These are phyloP conservation scores for Syrrhaptes paradoxus DNA, from an alignment of 2,113 vertebrate species.

Conservation along the genomic window DNA sequence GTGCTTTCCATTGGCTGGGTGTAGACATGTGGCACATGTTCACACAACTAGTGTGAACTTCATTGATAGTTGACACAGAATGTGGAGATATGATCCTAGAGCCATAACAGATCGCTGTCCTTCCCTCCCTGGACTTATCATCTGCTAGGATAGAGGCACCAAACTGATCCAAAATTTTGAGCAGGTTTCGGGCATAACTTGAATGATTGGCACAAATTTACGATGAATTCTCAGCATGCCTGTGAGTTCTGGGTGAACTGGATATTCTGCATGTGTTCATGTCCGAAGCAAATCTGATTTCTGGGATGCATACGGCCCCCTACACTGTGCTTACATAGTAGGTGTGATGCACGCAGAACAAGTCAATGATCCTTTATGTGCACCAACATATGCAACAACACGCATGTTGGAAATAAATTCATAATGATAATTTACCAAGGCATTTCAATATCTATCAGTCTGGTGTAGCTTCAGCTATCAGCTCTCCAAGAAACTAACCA, in stretches of 20 bases:
- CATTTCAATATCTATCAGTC: neutral
- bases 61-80: accelerated
- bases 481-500: neutral
- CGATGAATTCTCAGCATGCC: neutral
- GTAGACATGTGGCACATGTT: neutral
- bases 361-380: neutral
- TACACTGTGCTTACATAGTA: neutral
- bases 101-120: neutral
- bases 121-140: neutral
- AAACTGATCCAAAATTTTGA: neutral
- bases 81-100: neutral
- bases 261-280: neutral
- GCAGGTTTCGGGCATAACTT: neutral
- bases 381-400: neutral
- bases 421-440: neutral
- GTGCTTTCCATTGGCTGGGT: neutral
- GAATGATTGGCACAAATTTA: neutral
- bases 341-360: neutral
- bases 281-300: neutral
- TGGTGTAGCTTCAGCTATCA: neutral
- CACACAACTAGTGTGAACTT: neutral
- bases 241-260: neutral
- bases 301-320: neutral
- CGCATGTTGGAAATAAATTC: neutral
- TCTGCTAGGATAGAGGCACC: neutral